These are phyloP conservation scores for Diacarnus erythraeanus DNA, from an alignment of 37 sponge, comb jelly and placozoan species.

Conservation along the genomic window DNA sequence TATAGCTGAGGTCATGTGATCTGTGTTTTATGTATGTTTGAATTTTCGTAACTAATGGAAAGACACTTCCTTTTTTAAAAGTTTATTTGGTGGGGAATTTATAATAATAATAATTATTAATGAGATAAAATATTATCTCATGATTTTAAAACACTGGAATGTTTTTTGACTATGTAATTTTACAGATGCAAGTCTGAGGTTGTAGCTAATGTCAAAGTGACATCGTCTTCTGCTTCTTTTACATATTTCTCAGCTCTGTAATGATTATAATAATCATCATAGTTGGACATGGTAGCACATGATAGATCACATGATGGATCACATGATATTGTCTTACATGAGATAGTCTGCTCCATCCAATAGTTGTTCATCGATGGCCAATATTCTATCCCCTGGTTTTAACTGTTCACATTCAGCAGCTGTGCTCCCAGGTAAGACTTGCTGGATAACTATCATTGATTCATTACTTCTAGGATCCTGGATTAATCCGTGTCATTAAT, in stretches of 20 bases:
- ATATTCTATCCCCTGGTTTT: constrained; percentile 32
- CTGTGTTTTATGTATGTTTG: neutral
- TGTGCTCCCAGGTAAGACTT: constrained; percentile 43
- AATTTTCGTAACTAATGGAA: neutral
- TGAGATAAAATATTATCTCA: neutral
- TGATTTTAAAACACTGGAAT: neutral
- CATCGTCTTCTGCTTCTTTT: constrained; percentile 73
- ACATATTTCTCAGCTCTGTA: constrained; percentile 63
- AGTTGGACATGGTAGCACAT: neutral
- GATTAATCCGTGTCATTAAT: neutral
- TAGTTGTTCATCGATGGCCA: constrained; percentile 60
- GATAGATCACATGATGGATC: neutral
- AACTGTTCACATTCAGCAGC: constrained; percentile 32
- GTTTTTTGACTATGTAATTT: neutral
- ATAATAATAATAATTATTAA: neutral
- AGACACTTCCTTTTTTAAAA: neutral
- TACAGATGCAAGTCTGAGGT: too few relatives aligned
- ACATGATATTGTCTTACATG: constrained; percentile 33
- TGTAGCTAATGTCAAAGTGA: constrained; percentile 28
- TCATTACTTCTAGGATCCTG: constrained; percentile 30
- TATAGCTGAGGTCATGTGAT: constrained; percentile 27
- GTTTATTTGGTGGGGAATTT: neutral
- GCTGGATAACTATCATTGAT: constrained; percentile 36
- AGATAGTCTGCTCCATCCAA: constrained; percentile 53
- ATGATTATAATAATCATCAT: too few relatives aligned